These are phyloP conservation scores for Congeria kusceri DNA, from an alignment of 2,888 invertebrate species.

Conservation along the genomic window DNA sequence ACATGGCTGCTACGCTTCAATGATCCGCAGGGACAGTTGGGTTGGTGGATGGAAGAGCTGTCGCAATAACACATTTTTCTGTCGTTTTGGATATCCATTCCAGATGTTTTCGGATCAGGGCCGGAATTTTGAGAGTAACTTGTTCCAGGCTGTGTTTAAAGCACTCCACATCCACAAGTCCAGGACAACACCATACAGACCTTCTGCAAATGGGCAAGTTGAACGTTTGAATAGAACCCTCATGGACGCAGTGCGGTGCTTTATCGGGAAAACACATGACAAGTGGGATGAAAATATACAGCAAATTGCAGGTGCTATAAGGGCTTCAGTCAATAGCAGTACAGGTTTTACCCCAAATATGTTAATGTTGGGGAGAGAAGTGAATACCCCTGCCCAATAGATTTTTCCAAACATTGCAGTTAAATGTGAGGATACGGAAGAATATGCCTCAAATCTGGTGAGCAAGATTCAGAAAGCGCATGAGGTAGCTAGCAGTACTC, in stretches of 20 bases:
- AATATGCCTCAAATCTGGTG: neutral
- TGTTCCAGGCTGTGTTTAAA: no score
- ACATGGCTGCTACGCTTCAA: slow-evolving; percentile 12
- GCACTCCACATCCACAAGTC: no score
- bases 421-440: neutral
- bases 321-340: slow-evolving; percentile 21
- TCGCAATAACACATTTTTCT: neutral
- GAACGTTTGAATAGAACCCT: no score
- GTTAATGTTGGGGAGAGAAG: slow-evolving; percentile 28
- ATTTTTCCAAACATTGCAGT: slow-evolving; percentile 19
- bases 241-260: no score
- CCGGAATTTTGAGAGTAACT: no score
- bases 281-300: no score
- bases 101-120: no score
- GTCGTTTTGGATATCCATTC: no score
- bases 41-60: neutral
- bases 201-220: no score
- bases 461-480: neutral
- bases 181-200: no score
- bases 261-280: no score
- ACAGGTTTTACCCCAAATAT: slow-evolving; percentile 29
- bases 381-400: slow-evolving; percentile 22
- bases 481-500: neutral
- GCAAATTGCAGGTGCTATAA: slow-evolving; percentile 14
- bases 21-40: slow-evolving; percentile 8